phyloP scores from a whole-genome alignment of 2,888 invertebrate genomes.

The Volucella zonaria region DNA sequence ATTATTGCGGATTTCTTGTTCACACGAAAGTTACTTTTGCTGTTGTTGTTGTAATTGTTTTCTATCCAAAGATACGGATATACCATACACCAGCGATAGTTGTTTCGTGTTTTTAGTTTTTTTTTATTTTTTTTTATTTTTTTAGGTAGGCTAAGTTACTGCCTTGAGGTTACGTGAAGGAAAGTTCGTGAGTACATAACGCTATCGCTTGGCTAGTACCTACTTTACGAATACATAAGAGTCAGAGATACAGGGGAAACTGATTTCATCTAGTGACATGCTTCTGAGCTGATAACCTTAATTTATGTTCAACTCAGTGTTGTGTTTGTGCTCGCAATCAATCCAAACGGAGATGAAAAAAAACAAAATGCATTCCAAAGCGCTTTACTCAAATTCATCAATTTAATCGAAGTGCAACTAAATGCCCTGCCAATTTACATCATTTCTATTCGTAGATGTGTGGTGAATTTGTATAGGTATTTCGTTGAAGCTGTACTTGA shows the following conservation, averaged over 20 bases:
- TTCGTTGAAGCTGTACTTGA: too few relatives aligned
- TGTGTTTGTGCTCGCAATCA: neutral
- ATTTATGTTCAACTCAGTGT: constrained; percentile 47
- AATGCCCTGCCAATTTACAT: neutral
- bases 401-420: too few relatives aligned
- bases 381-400: too few relatives aligned
- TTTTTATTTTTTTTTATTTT: too few relatives aligned
- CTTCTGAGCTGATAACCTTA: constrained; percentile 53
- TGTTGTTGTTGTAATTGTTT: too few relatives aligned
- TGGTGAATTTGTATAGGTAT: too few relatives aligned
- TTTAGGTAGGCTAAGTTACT: constrained; percentile 8
- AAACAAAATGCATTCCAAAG: too few relatives aligned
- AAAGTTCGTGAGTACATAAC: constrained; percentile 17
- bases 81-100: neutral
- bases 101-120: neutral
- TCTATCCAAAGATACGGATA: too few relatives aligned
- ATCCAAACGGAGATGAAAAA: too few relatives aligned
- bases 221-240: neutral
- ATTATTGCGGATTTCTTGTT: constrained; percentile 8
- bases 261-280: constrained; percentile 56
- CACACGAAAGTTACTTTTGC: constrained; percentile 1
- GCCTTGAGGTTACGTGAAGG: constrained; percentile 16
- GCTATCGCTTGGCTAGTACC: neutral
- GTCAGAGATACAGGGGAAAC: neutral
- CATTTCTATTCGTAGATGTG: neutral